A percentile compares a stretch with the other conserved stretches of the same genome.
Conservation (phyloP, 2,797 vertebrate genomes). For the Enteromius trimaculatus region DNA sequence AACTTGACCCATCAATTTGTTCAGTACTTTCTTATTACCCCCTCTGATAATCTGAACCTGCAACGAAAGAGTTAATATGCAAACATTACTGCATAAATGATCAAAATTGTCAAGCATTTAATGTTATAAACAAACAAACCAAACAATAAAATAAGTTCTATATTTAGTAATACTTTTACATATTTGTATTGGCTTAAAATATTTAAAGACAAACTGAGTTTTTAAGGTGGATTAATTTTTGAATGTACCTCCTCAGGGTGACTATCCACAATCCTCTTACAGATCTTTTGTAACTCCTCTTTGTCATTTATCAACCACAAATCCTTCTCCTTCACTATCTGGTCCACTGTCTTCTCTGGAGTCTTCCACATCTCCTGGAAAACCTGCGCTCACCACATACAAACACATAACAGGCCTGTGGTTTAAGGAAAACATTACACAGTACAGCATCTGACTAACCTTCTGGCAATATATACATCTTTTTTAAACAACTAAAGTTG, state of each 20-base stretch:
- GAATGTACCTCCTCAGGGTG: conserved; percentile 83
- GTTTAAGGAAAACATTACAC: background rate
- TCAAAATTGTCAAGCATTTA: background rate
- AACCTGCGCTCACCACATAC: conserved; percentile 76
- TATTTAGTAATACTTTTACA: background rate
- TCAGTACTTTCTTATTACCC: conserved; percentile 88
- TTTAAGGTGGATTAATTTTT: background rate
- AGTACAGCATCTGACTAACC: background rate
- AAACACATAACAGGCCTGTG: conserved; percentile 18
- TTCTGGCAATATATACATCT: background rate
- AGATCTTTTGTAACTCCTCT: conserved; percentile 83
- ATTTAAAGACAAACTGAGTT: background rate
- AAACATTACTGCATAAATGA: background rate
- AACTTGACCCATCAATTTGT: conserved; percentile 91
- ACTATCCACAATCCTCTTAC: conserved; percentile 82
- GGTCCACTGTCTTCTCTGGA: conserved; percentile 78
- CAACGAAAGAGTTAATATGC: background rate
- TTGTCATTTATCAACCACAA: conserved; percentile 83
- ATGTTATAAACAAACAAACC: background rate
- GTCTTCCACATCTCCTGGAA: conserved; percentile 88
- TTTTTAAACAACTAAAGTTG: background rate
- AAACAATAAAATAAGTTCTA: background rate
- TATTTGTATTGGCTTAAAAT: background rate
- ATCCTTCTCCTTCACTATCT: conserved; percentile 86
- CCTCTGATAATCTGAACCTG: conserved; percentile 86